Evolutionary conservation across 1,140 invertebrate species (phyloP).

Genomic region (Triops longicaudatus): DNA sequence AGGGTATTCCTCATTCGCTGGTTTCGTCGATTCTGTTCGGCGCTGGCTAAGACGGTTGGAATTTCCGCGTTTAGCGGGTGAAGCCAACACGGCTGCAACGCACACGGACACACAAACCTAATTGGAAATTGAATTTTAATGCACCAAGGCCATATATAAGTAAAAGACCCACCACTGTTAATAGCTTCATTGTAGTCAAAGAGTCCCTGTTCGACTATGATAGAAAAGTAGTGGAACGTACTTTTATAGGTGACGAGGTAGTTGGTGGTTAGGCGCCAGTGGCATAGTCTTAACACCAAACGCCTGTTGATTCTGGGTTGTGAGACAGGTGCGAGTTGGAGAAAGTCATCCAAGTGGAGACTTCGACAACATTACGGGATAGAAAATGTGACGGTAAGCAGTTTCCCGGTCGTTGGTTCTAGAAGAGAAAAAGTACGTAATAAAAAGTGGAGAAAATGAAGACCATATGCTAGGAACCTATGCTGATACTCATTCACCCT

Average conservation of each 20-base stretch:
- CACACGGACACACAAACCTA: conserved; percentile 1
- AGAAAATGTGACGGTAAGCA: background rate
- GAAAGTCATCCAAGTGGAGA: conserved; percentile 7
- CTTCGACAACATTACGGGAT: background rate
- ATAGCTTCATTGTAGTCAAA: background rate
- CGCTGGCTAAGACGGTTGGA: background rate
- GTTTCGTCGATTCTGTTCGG: background rate
- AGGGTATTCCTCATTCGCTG: background rate
- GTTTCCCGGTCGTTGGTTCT: background rate
- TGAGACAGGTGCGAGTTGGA: conserved; percentile 11
- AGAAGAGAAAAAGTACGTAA: background rate
- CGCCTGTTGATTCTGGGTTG: background rate
- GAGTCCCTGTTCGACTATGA: background rate
- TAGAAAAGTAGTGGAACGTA: background rate
- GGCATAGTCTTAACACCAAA: conserved; percentile 3
- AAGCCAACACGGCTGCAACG: background rate
- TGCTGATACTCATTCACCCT: background rate
- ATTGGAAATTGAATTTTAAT: background rate
- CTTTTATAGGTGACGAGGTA: background rate
- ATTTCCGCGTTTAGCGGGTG: background rate
- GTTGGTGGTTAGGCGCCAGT: background rate
- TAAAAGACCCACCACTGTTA: background rate
- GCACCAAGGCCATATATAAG: background rate
- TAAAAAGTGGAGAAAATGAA: background rate
- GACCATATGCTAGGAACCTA: background rate